Evolutionary conservation across 1,140 invertebrate species (phyloP).

Genomic region (Drosophila arizonae): DNA sequence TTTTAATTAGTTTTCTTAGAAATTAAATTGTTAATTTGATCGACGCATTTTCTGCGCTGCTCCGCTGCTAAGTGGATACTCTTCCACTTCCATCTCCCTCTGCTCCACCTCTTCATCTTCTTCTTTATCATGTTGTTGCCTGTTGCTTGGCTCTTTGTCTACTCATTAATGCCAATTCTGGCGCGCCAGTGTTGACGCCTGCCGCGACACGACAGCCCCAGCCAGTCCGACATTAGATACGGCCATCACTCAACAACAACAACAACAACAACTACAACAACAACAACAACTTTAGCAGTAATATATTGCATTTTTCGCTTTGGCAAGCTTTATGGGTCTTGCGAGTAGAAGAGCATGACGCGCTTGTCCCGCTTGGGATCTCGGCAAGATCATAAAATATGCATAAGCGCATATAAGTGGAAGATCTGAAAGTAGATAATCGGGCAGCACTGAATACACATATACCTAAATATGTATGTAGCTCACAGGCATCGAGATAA

Average conservation of each 20-base stretch:
- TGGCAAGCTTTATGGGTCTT: constrained; percentile 49
- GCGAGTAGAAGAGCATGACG: constrained; percentile 13
- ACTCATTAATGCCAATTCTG: constrained; percentile 80
- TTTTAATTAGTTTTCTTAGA: constrained; percentile 82
- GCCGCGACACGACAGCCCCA: constrained; percentile 39
- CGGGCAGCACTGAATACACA: background rate
- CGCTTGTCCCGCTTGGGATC: background rate
- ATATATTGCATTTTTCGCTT: constrained; percentile 10
- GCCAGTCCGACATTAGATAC: constrained; percentile 51
- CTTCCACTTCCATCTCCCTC: background rate
- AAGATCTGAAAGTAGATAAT: background rate
- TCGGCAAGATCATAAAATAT: constrained; percentile 10
- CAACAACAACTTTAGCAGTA: constrained; percentile 21
- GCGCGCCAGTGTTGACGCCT: constrained; percentile 75
- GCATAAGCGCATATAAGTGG: background rate
- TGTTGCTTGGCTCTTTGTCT: constrained; percentile 61
- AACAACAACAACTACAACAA: background rate
- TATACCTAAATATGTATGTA: too few species aligned
- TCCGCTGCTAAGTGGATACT: constrained; percentile 69
- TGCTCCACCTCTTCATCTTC: constrained; percentile 4
- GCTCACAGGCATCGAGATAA: background rate
- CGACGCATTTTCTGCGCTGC: constrained; percentile 70
- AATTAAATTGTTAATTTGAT: constrained; percentile 82
- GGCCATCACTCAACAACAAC: constrained; percentile 52
- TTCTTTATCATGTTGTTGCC: constrained; percentile 11